A percentile compares a stretch with the other conserved stretches of the same genome.
phyloP scores from a whole-genome alignment of 1,140 invertebrate species.

The Daktulosphaira vitifoliae region DNA sequence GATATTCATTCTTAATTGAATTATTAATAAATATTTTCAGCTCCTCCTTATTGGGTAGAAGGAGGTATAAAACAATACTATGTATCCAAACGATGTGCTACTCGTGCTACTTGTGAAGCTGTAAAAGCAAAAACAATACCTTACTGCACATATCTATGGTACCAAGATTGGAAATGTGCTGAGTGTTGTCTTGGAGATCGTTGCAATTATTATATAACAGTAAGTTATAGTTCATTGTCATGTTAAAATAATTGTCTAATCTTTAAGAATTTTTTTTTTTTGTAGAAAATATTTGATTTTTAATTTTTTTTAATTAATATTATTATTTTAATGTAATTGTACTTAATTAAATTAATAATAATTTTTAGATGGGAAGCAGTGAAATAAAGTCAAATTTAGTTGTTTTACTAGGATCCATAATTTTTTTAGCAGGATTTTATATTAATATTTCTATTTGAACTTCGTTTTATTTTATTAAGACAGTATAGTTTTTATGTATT shows the following conservation, averaged over 20 bases:
- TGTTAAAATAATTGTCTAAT: too few relatives aligned
- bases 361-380: constrained; percentile 34
- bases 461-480: not conserved
- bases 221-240: too few relatives aligned
- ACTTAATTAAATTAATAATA: not conserved
- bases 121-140: constrained; percentile 59
- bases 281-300: too few relatives aligned
- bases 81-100: constrained; percentile 84
- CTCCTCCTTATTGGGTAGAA: constrained; percentile 87
- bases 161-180: constrained; percentile 93
- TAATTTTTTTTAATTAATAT: not conserved
- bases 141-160: constrained; percentile 90
- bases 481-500: not conserved
- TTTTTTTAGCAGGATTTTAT: not conserved
- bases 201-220: constrained; percentile 94
- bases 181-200: constrained; percentile 95
- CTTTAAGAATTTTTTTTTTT: too few relatives aligned
- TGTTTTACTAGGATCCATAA: constrained; percentile 10
- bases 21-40: constrained; percentile 50
- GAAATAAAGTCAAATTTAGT: constrained; percentile 21
- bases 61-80: constrained; percentile 90
- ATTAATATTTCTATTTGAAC: not conserved
- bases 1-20: not conserved
- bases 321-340: not conserved
- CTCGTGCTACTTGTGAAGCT: constrained; percentile 65